Evolutionary conservation across 2,888 invertebrate species (phyloP).

Genomic region (Nasonovia ribisnigri): DNA sequence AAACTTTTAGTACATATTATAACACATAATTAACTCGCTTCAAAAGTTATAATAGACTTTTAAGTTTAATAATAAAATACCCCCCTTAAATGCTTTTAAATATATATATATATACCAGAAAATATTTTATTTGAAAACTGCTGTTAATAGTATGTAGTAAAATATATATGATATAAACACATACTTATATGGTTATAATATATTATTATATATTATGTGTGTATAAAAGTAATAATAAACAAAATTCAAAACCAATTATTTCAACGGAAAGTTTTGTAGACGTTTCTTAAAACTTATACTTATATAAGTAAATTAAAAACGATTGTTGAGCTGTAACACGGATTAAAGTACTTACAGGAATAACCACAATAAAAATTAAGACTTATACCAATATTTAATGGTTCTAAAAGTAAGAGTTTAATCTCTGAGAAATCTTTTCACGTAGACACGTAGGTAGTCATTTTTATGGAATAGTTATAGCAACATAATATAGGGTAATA

Average conservation of each 20-base stretch:
- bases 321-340: not conserved
- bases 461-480: not conserved
- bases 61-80: conserved; percentile 7
- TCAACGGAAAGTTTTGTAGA: not conserved
- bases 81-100: not conserved
- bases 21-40: not conserved
- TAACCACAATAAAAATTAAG: conserved; percentile 31
- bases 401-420: not conserved
- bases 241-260: conserved; percentile 32
- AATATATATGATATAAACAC: not conserved
- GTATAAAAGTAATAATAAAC: not conserved
- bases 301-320: conserved; percentile 23
- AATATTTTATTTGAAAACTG: not conserved
- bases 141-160: not conserved
- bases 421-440: not conserved
- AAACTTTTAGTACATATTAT: not conserved
- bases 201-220: not conserved
- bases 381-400: conserved; percentile 3
- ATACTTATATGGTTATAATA: not conserved
- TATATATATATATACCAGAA: not conserved
- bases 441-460: not conserved
- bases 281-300: too few species aligned
- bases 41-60: not conserved
- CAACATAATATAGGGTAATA: not conserved
- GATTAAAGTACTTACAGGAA: conserved; percentile 25